Conservation (phyloP, 2,888 invertebrate genomes). For the Lutraria lutraria region DNA sequence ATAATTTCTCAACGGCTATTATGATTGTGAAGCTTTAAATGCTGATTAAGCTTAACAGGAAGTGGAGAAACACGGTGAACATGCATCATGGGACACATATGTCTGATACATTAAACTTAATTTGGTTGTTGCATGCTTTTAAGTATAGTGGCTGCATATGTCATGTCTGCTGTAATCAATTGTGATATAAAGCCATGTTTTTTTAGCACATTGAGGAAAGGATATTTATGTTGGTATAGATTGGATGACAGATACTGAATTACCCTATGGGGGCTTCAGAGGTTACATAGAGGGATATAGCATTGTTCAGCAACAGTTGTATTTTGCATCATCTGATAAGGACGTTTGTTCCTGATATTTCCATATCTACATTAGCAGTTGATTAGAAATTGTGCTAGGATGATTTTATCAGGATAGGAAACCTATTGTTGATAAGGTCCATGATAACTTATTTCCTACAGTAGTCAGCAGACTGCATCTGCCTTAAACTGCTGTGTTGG, state of each 20-base stretch:
- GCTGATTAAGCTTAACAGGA: not conserved
- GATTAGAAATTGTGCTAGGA: not conserved
- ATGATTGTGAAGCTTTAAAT: not conserved
- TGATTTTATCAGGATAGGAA: not conserved
- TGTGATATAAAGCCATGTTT: not conserved
- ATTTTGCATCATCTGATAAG: slow-evolving; percentile 17
- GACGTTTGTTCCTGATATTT: not conserved
- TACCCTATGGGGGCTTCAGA: not conserved
- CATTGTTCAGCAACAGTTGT: not conserved
- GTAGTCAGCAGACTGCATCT: not conserved
- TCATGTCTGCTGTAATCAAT: not conserved
- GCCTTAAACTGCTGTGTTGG: not conserved
- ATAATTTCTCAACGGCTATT: too few relatives aligned
- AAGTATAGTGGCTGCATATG: not conserved
- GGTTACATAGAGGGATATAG: not conserved
- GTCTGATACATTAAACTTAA: slow-evolving; percentile 5
- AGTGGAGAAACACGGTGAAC: not conserved
- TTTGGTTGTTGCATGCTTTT: slow-evolving; percentile 21
- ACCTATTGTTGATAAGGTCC: not conserved
- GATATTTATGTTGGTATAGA: slow-evolving; percentile 5
- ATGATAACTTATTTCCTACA: not conserved
- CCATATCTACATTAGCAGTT: not conserved
- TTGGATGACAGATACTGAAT: not conserved
- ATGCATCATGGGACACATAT: not conserved
- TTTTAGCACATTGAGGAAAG: slow-evolving; percentile 4